A percentile compares a stretch with the other conserved stretches of the same genome.
These are phyloP conservation scores for Macrostomum lignano DNA, from an alignment of 1,140 invertebrate species.

Conservation along the genomic window DNA sequence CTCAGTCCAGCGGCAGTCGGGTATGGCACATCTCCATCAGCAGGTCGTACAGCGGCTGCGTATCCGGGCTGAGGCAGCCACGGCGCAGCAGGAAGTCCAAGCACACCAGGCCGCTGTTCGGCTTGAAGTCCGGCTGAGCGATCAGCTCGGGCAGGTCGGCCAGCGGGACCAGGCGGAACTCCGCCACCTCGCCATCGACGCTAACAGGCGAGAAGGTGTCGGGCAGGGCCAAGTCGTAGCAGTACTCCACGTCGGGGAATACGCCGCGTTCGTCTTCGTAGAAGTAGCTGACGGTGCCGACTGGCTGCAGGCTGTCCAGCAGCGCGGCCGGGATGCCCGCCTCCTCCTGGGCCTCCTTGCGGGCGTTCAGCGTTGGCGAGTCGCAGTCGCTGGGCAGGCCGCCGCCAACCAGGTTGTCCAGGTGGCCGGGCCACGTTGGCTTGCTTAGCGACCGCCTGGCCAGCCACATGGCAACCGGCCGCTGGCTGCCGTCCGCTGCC, in stretches of 20 bases:
- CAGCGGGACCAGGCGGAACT: slow-evolving; percentile 41
- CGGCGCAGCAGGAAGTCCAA: slow-evolving; percentile 67
- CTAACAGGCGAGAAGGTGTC: slow-evolving; percentile 57
- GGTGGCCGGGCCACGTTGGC: slow-evolving; percentile 69
- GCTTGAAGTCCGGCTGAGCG: slow-evolving; percentile 55
- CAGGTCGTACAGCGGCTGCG: no score
- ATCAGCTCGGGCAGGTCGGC: slow-evolving; percentile 38
- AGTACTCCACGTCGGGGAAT: slow-evolving; percentile 70
- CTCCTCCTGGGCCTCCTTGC: slow-evolving; percentile 72
- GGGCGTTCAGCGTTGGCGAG: slow-evolving; percentile 49
- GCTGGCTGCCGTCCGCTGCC: slow-evolving; percentile 35
- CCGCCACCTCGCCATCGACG: slow-evolving; percentile 65
- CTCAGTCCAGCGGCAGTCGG: no score
- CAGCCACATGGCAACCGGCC: slow-evolving; percentile 63
- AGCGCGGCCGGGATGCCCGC: slow-evolving; percentile 35
- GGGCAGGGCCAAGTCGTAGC: slow-evolving; percentile 70
- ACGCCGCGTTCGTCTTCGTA: slow-evolving; percentile 65
- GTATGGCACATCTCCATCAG: no score
- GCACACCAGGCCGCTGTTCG: slow-evolving; percentile 57
- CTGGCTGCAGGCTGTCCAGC: slow-evolving; percentile 15
- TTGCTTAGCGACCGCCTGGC: slow-evolving; percentile 60
- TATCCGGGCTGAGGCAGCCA: slow-evolving; percentile 55
- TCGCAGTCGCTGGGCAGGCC: slow-evolving; percentile 57
- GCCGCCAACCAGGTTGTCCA: slow-evolving; percentile 69
- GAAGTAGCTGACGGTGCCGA: slow-evolving; percentile 38